phyloP scores from a whole-genome alignment of 1,140 invertebrate genomes.

The Teleogryllus occipitalis region DNA sequence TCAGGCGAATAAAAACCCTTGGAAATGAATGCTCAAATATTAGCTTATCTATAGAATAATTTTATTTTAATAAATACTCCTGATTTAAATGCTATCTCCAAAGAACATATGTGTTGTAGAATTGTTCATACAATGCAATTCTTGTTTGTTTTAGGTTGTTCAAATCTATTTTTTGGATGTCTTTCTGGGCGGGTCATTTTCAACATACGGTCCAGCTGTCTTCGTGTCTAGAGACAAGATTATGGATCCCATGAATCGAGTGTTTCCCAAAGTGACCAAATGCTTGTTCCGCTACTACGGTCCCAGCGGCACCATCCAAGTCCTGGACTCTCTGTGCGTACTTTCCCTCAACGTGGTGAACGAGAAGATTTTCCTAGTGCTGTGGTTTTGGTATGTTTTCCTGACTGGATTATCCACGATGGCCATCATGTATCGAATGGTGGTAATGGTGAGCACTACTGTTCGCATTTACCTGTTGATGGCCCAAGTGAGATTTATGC shows the following conservation, averaged over 20 bases:
- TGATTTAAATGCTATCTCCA: too few relatives aligned
- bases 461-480: not conserved
- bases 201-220: slow-evolving; percentile 6
- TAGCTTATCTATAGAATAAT: too few relatives aligned
- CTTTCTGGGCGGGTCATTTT: not conserved
- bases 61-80: too few relatives aligned
- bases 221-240: not conserved
- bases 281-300: slow-evolving; percentile 46
- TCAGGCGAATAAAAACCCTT: too few relatives aligned
- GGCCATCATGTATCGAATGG: slow-evolving; percentile 36
- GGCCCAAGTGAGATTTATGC: not conserved
- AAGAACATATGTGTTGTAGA: too few relatives aligned
- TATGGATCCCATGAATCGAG: slow-evolving; percentile 21
- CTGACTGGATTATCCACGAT: slow-evolving; percentile 35
- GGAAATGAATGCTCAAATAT: too few relatives aligned
- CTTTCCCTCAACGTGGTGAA: slow-evolving; percentile 49
- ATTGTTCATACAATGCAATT: not conserved
- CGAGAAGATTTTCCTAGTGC: slow-evolving; percentile 45
- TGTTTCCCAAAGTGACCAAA: slow-evolving; percentile 75
- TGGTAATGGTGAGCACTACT: not conserved
- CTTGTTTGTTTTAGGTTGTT: not conserved
- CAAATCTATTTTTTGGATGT: slow-evolving; percentile 11
- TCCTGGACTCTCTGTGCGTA: slow-evolving; percentile 46
- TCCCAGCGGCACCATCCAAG: slow-evolving; percentile 31
- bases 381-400: slow-evolving; percentile 49